A percentile compares a stretch with the other conserved stretches of the same genome.
Conservation (phyloP, 2,888 invertebrate species). For the Alsophila aescularia region DNA sequence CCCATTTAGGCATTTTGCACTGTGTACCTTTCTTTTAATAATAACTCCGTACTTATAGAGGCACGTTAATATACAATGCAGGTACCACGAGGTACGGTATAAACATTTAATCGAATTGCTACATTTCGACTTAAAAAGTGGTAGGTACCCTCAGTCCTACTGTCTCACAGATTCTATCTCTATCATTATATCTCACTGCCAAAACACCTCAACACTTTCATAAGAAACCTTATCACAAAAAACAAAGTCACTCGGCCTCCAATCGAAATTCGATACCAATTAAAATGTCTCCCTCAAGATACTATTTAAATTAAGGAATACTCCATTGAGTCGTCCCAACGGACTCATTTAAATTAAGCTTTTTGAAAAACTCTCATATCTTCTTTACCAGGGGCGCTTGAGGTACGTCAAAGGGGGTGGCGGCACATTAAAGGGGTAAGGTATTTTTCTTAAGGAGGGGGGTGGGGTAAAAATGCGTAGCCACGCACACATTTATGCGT, state of each 20-base stretch:
- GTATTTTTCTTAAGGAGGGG: conserved; percentile 72
- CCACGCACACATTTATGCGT: conserved; percentile 79
- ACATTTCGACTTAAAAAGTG: too few relatives aligned
- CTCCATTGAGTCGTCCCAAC: conserved; percentile 77
- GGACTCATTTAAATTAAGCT: conserved; percentile 84
- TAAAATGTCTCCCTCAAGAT: conserved; percentile 73
- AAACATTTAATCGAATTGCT: too few relatives aligned
- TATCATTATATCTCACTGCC: background rate
- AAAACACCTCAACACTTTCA: background rate
- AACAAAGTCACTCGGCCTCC: conserved; percentile 50
- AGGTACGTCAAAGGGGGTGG: conserved; percentile 75
- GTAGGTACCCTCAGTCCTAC: too few relatives aligned
- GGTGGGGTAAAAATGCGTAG: conserved; percentile 81
- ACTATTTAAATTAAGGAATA: conserved; percentile 83
- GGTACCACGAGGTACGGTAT: too few relatives aligned
- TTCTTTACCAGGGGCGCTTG: conserved; percentile 78
- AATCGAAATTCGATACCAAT: conserved; percentile 83
- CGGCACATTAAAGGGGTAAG: conserved; percentile 65
- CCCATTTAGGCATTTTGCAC: too few relatives aligned
- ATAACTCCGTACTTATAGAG: too few relatives aligned
- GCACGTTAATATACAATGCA: too few relatives aligned
- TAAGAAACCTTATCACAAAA: conserved; percentile 16
- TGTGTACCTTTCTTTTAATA: too few relatives aligned
- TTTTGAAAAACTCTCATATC: conserved; percentile 84
- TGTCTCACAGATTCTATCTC: too few relatives aligned